Conservation (phyloP, 2,888 invertebrate species). For the Xylota segnis region DNA sequence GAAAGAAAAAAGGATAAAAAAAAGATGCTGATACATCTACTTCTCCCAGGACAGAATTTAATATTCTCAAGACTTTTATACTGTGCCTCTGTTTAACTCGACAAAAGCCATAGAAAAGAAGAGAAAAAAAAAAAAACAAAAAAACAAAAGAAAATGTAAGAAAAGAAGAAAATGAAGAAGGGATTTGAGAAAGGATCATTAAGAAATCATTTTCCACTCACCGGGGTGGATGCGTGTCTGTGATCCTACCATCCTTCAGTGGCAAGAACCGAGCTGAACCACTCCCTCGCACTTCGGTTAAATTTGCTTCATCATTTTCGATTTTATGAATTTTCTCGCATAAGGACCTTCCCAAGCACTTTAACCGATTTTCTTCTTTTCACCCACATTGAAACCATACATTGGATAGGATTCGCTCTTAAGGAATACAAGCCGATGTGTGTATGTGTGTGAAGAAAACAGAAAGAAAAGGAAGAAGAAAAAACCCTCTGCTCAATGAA, state of each 20-base stretch:
- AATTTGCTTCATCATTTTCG: constrained; percentile 63
- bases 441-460: neutral
- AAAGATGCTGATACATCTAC: constrained; percentile 28
- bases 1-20: neutral
- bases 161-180: constrained; percentile 3
- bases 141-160: neutral
- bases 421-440: constrained; percentile 11
- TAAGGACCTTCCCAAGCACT: constrained; percentile 32
- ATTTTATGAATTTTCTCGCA: constrained; percentile 56
- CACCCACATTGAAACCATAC: constrained; percentile 8
- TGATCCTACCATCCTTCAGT: constrained; percentile 15
- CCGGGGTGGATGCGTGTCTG: constrained; percentile 22
- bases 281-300: constrained; percentile 21
- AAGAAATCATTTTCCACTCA: constrained; percentile 65
- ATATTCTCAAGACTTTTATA: constrained; percentile 26
- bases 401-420: constrained; percentile 1
- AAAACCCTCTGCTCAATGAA: constrained; percentile 25
- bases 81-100: neutral
- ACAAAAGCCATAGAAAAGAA: neutral
- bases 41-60: constrained; percentile 16
- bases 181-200: constrained; percentile 45
- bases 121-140: neutral
- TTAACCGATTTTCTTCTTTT: constrained; percentile 41
- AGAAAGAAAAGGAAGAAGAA: constrained; percentile 1
- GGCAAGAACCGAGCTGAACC: constrained; percentile 1